Percentiles rank a stretch among this genome's conserved stretches.
Conservation (phyloP, 2,888 invertebrate species). For the Pristionchus fissidentatus region DNA sequence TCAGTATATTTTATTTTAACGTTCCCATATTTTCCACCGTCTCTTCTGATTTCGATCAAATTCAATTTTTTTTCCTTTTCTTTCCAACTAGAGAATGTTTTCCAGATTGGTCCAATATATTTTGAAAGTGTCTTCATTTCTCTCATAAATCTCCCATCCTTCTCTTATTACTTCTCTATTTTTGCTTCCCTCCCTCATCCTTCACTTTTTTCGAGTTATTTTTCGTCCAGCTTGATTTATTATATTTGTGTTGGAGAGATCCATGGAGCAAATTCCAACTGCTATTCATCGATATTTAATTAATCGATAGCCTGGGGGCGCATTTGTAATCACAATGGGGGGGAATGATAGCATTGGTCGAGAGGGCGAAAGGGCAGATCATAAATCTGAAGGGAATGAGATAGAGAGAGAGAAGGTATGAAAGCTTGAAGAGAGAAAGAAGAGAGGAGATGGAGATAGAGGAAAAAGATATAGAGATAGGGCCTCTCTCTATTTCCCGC, state of each 20-base stretch:
- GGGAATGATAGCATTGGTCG: slow-evolving; percentile 12
- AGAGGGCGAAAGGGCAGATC: slow-evolving; percentile 9
- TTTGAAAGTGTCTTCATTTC: not conserved
- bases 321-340: not conserved
- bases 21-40: too few species aligned
- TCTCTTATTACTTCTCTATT: slow-evolving; percentile 44
- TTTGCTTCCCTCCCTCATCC: not conserved
- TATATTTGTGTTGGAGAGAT: too few species aligned
- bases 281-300: not conserved
- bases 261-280: too few species aligned
- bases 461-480: slow-evolving; percentile 6
- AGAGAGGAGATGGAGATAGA: not conserved
- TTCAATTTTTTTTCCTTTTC: too few species aligned
- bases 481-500: not conserved
- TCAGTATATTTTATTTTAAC: too few species aligned
- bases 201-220: slow-evolving; percentile 27
- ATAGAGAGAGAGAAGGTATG: slow-evolving; percentile 3
- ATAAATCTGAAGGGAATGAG: slow-evolving; percentile 13
- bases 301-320: not conserved
- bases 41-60: too few species aligned
- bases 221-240: slow-evolving; percentile 20
- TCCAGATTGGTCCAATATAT: slow-evolving; percentile 8
- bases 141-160: slow-evolving; percentile 1
- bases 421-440: not conserved
- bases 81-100: too few species aligned